These are phyloP conservation scores for Varanus salvator DNA, from an alignment of 2,113 vertebrate species.

Conservation along the genomic window DNA sequence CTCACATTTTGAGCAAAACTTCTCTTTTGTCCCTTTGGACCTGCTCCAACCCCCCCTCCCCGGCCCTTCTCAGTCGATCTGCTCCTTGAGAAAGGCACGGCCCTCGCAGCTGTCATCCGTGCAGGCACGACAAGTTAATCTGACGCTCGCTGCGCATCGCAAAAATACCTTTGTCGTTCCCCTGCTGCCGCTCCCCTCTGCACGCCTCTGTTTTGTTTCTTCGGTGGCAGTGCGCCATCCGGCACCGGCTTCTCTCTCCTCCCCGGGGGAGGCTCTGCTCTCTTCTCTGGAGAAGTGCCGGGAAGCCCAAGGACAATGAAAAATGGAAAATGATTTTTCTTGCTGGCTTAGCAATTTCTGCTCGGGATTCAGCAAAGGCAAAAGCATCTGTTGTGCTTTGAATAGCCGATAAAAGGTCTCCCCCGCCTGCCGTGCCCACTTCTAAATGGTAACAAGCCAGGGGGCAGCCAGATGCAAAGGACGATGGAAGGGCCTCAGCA, in stretches of 20 bases:
- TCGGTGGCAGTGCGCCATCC: fast-evolving
- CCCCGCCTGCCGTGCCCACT: conserved; percentile 38
- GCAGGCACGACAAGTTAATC: conserved; percentile 51
- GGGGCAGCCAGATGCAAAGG: not conserved
- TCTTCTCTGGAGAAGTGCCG: conserved; percentile 43
- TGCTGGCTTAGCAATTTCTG: conserved; percentile 66
- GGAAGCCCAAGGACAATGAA: conserved; percentile 54
- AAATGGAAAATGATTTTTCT: conserved; percentile 62
- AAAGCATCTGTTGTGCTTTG: conserved; percentile 63
- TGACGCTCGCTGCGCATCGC: conserved; percentile 43
- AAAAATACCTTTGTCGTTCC: conserved; percentile 39
- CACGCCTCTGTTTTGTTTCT: conserved; percentile 19
- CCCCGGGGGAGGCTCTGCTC: conserved; percentile 25
- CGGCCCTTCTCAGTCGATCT: conserved; percentile 36
- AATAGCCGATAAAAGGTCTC: conserved; percentile 55
- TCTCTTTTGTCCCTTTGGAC: not conserved
- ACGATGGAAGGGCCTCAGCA: not conserved
- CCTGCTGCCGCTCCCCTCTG: not conserved
- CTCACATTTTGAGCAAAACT: not conserved
- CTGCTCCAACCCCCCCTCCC: not conserved
- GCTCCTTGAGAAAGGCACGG: conserved; percentile 31
- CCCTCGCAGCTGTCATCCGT: conserved; percentile 21
- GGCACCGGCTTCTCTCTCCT: not conserved
- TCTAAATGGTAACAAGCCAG: conserved; percentile 54
- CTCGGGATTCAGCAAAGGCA: conserved; percentile 63